These are phyloP conservation scores for Calidris pygmaea DNA, from an alignment of 2,113 vertebrate genomes.

Conservation along the genomic window DNA sequence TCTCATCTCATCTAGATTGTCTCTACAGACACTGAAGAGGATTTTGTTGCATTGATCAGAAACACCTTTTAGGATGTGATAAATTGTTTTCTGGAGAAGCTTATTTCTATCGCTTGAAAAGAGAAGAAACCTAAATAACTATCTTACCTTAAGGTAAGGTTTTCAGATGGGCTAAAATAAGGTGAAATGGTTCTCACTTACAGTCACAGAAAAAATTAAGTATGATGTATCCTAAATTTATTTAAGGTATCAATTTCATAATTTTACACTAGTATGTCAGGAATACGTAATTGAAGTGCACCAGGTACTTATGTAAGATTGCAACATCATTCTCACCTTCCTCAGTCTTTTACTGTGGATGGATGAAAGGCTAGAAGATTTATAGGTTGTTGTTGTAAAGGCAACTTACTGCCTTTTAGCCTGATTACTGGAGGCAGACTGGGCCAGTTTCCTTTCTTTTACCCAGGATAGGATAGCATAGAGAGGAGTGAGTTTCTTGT, in stretches of 20 bases:
- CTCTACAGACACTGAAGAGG: background rate
- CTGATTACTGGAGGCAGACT: background rate
- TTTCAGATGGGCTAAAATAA: background rate
- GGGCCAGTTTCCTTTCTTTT: background rate
- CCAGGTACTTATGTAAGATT: background rate
- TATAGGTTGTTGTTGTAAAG: too few species aligned
- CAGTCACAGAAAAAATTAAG: background rate
- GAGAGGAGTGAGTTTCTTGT: background rate
- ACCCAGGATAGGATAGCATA: background rate
- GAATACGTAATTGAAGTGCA: background rate
- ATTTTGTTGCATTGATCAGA: background rate
- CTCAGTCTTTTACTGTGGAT: background rate
- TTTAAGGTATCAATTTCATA: background rate
- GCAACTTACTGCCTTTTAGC: background rate
- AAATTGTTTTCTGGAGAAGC: background rate
- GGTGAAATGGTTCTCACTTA: background rate
- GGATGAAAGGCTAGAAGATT: background rate
- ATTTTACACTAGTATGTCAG: background rate
- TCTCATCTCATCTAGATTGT: background rate
- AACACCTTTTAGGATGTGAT: background rate
- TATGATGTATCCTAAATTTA: fast-evolving
- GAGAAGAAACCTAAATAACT: background rate
- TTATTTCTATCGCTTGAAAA: background rate
- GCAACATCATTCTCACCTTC: background rate
- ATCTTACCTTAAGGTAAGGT: background rate